Evolutionary conservation across 1,140 invertebrate genomes (phyloP).

Genomic region (Bathynomus jamesi): DNA sequence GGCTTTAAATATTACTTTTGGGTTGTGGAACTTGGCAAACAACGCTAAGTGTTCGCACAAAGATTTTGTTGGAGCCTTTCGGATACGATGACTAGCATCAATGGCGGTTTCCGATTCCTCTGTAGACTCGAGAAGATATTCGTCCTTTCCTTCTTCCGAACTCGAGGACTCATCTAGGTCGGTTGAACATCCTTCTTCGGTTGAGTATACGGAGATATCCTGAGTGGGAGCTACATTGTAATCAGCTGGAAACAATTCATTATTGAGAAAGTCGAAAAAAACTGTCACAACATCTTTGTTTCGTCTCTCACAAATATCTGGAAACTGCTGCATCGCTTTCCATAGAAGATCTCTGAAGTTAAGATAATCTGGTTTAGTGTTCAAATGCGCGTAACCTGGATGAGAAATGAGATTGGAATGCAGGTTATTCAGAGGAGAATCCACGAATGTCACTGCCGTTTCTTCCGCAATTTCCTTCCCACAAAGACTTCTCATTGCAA

Average conservation of each 20-base stretch:
- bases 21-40: constrained; percentile 71
- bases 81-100: background rate
- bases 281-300: constrained; percentile 67
- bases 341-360: constrained; percentile 73
- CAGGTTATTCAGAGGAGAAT: background rate
- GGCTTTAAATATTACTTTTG: constrained; percentile 66
- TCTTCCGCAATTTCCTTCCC: background rate
- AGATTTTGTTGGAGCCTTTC: constrained; percentile 41
- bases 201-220: constrained; percentile 43
- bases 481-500: background rate
- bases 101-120: background rate
- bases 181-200: constrained; percentile 41
- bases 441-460: background rate
- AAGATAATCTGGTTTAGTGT: constrained; percentile 49
- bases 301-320: constrained; percentile 63
- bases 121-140: background rate
- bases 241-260: constrained; percentile 36
- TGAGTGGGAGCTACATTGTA: constrained; percentile 37
- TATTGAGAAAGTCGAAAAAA: constrained; percentile 68
- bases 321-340: constrained; percentile 64
- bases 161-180: too few species aligned
- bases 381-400: constrained; percentile 39
- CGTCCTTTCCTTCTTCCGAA: background rate
- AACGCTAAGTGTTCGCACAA: constrained; percentile 64
- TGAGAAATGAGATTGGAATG: constrained; percentile 47